These are phyloP conservation scores for Drosophila sp. DNA, from an alignment of 1,140 invertebrate species.

Conservation along the genomic window DNA sequence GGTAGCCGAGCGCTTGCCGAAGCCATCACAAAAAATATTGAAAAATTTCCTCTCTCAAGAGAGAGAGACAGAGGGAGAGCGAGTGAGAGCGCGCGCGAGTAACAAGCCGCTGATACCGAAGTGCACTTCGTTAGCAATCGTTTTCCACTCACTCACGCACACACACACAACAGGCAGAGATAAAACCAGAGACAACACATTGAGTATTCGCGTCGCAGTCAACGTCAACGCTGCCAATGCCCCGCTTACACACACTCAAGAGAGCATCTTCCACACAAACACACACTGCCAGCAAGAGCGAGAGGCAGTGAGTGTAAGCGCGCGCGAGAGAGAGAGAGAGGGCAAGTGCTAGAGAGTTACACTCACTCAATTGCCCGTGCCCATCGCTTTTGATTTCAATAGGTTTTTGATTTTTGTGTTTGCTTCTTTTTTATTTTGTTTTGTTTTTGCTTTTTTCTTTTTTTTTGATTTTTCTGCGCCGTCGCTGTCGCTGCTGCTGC, in stretches of 20 bases:
- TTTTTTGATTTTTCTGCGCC: slow-evolving; percentile 75
- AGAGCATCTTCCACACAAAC: slow-evolving; percentile 3
- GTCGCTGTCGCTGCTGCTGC: slow-evolving; percentile 48
- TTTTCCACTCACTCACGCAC: not conserved
- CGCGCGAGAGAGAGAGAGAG: slow-evolving; percentile 12
- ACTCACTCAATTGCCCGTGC: slow-evolving; percentile 63
- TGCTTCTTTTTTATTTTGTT: slow-evolving; percentile 39
- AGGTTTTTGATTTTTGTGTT: slow-evolving; percentile 70
- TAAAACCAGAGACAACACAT: slow-evolving; percentile 6
- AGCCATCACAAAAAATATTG: too few species aligned
- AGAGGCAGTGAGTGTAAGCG: slow-evolving; percentile 3
- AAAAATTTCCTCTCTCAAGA: too few species aligned
- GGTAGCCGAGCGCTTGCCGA: too few species aligned
- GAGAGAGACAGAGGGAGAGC: slow-evolving; percentile 12
- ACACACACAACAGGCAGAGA: slow-evolving; percentile 3
- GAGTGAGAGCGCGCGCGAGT: not conserved
- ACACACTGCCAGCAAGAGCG: not conserved
- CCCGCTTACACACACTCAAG: slow-evolving; percentile 4
- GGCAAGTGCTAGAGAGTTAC: slow-evolving; percentile 17
- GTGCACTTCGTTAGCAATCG: too few species aligned
- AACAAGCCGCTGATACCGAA: too few species aligned
- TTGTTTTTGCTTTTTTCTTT: slow-evolving; percentile 22
- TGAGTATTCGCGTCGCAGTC: slow-evolving; percentile 7
- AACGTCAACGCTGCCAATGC: slow-evolving; percentile 3
- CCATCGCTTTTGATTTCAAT: slow-evolving; percentile 72